These are phyloP conservation scores for Polydesmus complanatus DNA, from an alignment of 2,888 invertebrate species.

Conservation along the genomic window DNA sequence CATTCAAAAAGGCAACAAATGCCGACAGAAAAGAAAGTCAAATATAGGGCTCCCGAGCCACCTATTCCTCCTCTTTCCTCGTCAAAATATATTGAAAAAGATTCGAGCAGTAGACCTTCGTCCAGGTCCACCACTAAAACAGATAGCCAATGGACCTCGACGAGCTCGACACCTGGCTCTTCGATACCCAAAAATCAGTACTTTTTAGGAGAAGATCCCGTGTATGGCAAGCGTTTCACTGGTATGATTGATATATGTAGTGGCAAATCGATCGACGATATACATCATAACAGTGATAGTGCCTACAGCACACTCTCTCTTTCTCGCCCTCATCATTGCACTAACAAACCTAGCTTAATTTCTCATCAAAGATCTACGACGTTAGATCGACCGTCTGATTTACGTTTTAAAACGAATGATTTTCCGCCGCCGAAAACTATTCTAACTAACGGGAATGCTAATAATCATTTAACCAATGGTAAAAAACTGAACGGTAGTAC, in stretches of 20 bases:
- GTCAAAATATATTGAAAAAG: not conserved
- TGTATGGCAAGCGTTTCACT: slow-evolving; percentile 7
- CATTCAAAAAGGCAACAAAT: slow-evolving; percentile 12
- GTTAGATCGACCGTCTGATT: not conserved
- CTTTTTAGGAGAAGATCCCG: slow-evolving; percentile 13
- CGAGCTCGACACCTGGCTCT: not conserved
- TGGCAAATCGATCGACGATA: not conserved
- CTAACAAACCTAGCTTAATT: not conserved
- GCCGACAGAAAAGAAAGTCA: slow-evolving; percentile 2
- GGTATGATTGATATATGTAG: not conserved
- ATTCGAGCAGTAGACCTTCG: not conserved
- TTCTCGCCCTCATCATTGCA: not conserved
- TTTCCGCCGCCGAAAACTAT: not conserved
- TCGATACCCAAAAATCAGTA: slow-evolving; percentile 12
- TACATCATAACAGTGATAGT: not conserved
- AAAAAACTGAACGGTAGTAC: not conserved
- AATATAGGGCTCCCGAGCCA: not conserved
- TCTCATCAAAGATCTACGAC: not conserved
- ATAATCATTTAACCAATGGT: not conserved
- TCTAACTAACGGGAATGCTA: not conserved
- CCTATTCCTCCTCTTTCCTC: slow-evolving; percentile 8
- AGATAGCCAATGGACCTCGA: not conserved
- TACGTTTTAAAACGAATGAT: not conserved
- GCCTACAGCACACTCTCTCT: not conserved
- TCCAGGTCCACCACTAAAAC: not conserved